phyloP scores from a whole-genome alignment of 2,797 vertebrate genomes.

The Tympanoctomys barrerae region DNA sequence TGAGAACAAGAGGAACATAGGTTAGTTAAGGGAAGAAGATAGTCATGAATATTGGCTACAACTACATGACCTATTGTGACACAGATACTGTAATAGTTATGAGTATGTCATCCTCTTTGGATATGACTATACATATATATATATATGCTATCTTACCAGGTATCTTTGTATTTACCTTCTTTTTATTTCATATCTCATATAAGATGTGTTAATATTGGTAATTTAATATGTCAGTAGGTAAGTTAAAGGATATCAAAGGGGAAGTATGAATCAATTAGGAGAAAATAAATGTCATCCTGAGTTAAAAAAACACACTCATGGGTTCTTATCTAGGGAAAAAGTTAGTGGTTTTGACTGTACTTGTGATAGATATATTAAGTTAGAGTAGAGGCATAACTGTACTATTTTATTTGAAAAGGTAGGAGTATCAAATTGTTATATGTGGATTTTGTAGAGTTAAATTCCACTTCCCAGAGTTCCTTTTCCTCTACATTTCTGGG shows the following conservation, averaged over 20 bases:
- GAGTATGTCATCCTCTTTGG: background rate
- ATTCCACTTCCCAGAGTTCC: background rate
- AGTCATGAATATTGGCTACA: background rate
- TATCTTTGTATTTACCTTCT: constrained; percentile 33
- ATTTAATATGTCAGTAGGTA: background rate
- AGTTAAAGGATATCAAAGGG: background rate
- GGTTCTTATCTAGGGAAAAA: background rate
- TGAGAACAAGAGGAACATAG: background rate
- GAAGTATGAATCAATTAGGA: background rate
- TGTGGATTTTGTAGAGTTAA: background rate
- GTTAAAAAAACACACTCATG: background rate
- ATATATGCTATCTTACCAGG: background rate
- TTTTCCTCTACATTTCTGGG: background rate
- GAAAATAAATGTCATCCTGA: background rate
- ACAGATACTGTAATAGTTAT: background rate
- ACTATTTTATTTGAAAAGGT: background rate
- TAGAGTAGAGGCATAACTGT: background rate
- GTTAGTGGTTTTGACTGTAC: background rate
- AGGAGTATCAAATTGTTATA: background rate
- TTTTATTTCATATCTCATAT: background rate
- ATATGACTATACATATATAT: background rate
- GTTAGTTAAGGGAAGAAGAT: background rate
- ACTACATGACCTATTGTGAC: background rate
- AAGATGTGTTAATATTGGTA: background rate
- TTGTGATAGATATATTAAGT: background rate